A percentile compares a stretch with the other conserved stretches of the same genome.
Conservation (phyloP, 2,888 invertebrate genomes). For the Clunio marinus region DNA sequence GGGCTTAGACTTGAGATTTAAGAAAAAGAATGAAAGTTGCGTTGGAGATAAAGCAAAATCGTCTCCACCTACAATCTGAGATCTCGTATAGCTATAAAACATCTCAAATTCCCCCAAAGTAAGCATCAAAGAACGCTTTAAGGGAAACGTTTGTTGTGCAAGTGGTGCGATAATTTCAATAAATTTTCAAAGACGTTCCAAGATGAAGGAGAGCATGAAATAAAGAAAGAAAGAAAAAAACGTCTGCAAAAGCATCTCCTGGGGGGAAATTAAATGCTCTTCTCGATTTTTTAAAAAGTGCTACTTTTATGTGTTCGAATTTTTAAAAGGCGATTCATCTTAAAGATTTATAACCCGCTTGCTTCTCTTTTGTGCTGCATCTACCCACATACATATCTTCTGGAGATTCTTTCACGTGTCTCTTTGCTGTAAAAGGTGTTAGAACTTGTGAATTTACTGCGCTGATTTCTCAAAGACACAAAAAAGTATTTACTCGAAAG, state of each 20-base stretch:
- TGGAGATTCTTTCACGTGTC: slow-evolving; percentile 6
- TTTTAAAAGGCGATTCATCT: slow-evolving; percentile 37
- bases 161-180: slow-evolving; percentile 37
- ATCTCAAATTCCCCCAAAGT: slow-evolving; percentile 17
- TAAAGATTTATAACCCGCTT: slow-evolving; percentile 35
- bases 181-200: slow-evolving; percentile 33
- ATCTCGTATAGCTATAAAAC: not conserved
- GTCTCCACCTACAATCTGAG: not conserved
- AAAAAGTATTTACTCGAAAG: not conserved
- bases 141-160: slow-evolving; percentile 14
- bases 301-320: slow-evolving; percentile 33
- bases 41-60: not conserved
- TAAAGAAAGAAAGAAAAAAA: not conserved
- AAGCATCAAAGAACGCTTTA: slow-evolving; percentile 24
- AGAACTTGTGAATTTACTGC: slow-evolving; percentile 37
- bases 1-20: too few relatives aligned
- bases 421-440: slow-evolving; percentile 24
- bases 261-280: slow-evolving; percentile 36
- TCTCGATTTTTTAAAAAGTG: not conserved
- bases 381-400: slow-evolving; percentile 17
- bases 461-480: slow-evolving; percentile 13
- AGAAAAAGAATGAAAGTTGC: not conserved
- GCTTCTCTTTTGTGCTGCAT: slow-evolving; percentile 29
- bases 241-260: slow-evolving; percentile 24
- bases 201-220: not conserved